Evolutionary conservation across 2,888 invertebrate genomes (phyloP).

Genomic region (Sycophila texana): DNA sequence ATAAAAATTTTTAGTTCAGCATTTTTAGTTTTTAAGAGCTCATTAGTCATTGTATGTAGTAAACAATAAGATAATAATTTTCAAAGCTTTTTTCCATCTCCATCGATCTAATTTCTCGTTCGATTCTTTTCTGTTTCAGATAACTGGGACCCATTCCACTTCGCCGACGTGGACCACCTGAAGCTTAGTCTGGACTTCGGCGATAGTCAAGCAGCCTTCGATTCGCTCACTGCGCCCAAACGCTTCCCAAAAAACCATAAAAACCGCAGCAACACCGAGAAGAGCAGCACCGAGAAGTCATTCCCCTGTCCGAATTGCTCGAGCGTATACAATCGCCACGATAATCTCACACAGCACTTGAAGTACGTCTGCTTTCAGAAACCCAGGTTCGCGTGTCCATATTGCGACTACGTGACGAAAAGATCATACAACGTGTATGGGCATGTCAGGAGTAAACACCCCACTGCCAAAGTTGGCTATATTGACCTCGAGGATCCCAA

Average conservation of each 20-base stretch:
- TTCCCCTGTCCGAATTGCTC: slow-evolving; percentile 64
- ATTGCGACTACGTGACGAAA: slow-evolving; percentile 70
- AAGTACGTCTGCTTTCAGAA: slow-evolving; percentile 73
- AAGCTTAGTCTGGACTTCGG: slow-evolving; percentile 28
- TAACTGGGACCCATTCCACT: slow-evolving; percentile 39
- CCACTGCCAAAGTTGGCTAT: slow-evolving; percentile 36
- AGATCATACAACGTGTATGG: slow-evolving; percentile 69
- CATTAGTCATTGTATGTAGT: too few relatives aligned
- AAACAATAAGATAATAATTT: too few relatives aligned
- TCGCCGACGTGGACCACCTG: slow-evolving; percentile 24
- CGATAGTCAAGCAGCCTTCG: slow-evolving; percentile 7
- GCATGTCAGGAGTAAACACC: slow-evolving; percentile 69
- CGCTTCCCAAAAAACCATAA: not conserved
- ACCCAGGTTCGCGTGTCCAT: slow-evolving; percentile 73
- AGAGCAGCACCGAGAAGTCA: slow-evolving; percentile 24
- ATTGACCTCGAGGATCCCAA: slow-evolving; percentile 46
- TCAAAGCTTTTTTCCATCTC: too few relatives aligned
- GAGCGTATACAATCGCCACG: slow-evolving; percentile 67
- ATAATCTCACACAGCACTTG: slow-evolving; percentile 68
- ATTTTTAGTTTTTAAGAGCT: too few relatives aligned
- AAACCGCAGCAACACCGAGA: not conserved
- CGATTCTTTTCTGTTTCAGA: slow-evolving; percentile 30
- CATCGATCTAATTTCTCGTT: not conserved
- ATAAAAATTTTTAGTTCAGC: too few relatives aligned
- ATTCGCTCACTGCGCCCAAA: not conserved